Evolutionary conservation across 2,797 vertebrate genomes (phyloP).

Genomic region (Diceros bicornis): DNA sequence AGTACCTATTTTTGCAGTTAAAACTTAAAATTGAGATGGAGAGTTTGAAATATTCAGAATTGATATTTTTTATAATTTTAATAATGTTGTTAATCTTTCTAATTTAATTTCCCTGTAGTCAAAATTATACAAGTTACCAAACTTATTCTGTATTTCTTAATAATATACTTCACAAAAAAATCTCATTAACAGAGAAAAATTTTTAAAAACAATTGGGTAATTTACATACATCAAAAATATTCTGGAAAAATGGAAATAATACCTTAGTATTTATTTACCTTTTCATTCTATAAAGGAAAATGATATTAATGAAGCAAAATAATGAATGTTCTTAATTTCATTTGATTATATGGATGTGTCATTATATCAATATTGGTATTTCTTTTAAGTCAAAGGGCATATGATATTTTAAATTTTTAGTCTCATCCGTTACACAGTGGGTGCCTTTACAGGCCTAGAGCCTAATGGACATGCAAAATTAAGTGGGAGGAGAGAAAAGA

Average conservation of each 20-base stretch:
- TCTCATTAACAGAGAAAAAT: neutral
- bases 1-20: conserved; percentile 43
- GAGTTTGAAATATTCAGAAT: conserved; percentile 40
- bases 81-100: conserved; percentile 36
- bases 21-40: conserved; percentile 33
- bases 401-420: neutral
- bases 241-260: conserved; percentile 25
- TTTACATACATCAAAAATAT: conserved; percentile 11
- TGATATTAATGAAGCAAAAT: conserved; percentile 15
- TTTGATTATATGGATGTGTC: neutral
- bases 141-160: conserved; percentile 39
- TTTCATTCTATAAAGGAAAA: conserved; percentile 23
- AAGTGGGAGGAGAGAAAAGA: neutral
- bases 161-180: conserved; percentile 22
- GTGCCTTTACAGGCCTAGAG: neutral
- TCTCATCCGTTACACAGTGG: neutral
- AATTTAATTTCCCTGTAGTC: conserved; percentile 4
- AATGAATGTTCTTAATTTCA: conserved; percentile 1
- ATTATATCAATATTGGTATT: neutral
- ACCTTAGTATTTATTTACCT: neutral
- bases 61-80: conserved; percentile 52
- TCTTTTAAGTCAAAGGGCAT: neutral
- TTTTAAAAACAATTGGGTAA: neutral
- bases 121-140: conserved; percentile 40
- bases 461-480: neutral